Evolutionary conservation across 2,797 vertebrate genomes (phyloP).

Genomic region (Galago senegalensis): DNA sequence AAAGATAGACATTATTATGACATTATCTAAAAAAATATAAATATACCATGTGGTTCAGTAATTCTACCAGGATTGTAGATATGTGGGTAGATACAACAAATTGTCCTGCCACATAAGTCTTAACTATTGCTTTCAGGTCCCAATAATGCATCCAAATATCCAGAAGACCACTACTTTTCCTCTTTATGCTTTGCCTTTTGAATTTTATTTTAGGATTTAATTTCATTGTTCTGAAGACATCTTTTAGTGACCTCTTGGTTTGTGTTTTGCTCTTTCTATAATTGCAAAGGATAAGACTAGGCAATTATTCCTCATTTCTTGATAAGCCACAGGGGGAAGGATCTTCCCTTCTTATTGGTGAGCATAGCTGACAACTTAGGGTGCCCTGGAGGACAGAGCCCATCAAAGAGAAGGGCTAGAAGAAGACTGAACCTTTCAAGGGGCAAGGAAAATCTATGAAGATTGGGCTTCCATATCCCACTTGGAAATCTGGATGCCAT

Average conservation of each 20-base stretch:
- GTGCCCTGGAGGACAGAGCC: not conserved
- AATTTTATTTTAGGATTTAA: conserved; percentile 64
- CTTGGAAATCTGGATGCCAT: not conserved
- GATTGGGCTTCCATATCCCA: not conserved
- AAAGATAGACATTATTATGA: not conserved
- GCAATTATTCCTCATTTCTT: not conserved
- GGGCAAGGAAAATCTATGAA: not conserved
- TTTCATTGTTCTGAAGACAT: conserved; percentile 23
- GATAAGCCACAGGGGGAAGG: not conserved
- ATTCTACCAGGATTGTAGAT: not conserved
- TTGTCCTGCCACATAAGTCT: not conserved
- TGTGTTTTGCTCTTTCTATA: not conserved
- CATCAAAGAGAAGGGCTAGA: not conserved
- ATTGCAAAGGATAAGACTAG: conserved; percentile 35
- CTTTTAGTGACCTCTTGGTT: conserved; percentile 29
- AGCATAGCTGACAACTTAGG: not conserved
- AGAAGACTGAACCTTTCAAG: not conserved
- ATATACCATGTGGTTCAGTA: not conserved
- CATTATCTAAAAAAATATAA: conserved; percentile 51
- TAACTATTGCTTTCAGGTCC: not conserved
- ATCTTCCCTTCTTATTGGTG: not conserved
- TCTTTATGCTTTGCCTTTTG: not conserved
- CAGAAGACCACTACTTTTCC: not conserved
- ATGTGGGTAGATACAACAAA: not conserved
- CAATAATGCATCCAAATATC: not conserved